These are phyloP conservation scores for Caenorhabditis angaria DNA, from an alignment of 2,888 invertebrate species.

Conservation along the genomic window DNA sequence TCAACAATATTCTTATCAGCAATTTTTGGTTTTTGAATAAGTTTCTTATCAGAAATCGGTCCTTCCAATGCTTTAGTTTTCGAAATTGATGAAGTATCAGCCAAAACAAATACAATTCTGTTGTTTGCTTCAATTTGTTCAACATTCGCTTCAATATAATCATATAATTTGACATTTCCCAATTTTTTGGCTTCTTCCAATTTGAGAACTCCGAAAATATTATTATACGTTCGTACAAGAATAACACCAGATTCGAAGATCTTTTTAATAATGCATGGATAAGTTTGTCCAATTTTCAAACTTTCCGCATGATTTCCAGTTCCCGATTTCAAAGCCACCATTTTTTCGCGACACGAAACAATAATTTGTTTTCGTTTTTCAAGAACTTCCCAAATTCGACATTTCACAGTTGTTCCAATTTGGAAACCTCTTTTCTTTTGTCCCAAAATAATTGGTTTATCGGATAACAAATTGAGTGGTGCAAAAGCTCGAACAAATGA, in stretches of 20 bases:
- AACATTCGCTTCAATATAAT: slow-evolving; percentile 29
- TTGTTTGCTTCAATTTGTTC: slow-evolving; percentile 28
- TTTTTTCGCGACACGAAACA: slow-evolving; percentile 51
- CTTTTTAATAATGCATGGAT: slow-evolving; percentile 47
- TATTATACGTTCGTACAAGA: slow-evolving; percentile 58
- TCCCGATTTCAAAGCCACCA: slow-evolving; percentile 38
- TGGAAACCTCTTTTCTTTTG: slow-evolving; percentile 20
- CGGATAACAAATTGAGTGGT: slow-evolving; percentile 47
- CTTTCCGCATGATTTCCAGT: background rate
- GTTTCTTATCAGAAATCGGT: slow-evolving; percentile 17
- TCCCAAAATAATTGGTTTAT: slow-evolving; percentile 36
- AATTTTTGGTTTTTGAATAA: slow-evolving; percentile 28
- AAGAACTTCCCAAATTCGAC: slow-evolving; percentile 50
- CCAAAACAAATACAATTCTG: slow-evolving; percentile 27
- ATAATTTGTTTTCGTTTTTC: slow-evolving; percentile 47
- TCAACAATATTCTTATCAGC: slow-evolving; percentile 1
- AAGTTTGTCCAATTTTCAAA: slow-evolving; percentile 19
- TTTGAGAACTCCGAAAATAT: slow-evolving; percentile 38
- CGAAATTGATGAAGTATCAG: slow-evolving; percentile 6
- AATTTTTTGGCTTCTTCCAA: slow-evolving; percentile 4
- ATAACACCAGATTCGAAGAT: slow-evolving; percentile 50
- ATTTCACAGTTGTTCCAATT: slow-evolving; percentile 39
- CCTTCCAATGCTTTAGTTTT: background rate
- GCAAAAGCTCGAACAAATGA: slow-evolving; percentile 56
- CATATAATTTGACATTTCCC: slow-evolving; percentile 9